A percentile compares a stretch with the other conserved stretches of the same genome.
phyloP scores from a whole-genome alignment of 2,113 vertebrate species.

The Arvicanthis niloticus region DNA sequence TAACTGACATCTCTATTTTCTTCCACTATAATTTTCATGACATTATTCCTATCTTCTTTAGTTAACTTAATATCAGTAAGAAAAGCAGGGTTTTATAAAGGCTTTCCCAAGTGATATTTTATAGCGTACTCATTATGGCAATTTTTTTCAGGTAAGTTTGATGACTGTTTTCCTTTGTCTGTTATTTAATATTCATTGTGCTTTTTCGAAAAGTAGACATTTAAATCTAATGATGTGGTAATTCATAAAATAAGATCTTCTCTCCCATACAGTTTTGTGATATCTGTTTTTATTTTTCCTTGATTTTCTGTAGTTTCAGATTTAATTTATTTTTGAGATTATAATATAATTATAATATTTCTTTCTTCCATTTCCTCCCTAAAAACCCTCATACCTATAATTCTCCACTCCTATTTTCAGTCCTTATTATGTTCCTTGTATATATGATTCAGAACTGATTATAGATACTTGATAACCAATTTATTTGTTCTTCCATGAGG shows the following conservation, averaged over 20 bases:
- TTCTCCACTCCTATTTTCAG: background rate
- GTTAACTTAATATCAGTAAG: background rate
- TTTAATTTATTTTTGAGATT: background rate
- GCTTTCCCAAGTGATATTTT: background rate
- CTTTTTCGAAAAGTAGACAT: background rate
- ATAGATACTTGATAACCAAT: background rate
- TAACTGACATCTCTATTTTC: background rate
- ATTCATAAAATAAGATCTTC: background rate
- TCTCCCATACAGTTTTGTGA: background rate
- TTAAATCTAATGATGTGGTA: background rate
- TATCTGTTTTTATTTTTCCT: background rate
- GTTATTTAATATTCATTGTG: background rate
- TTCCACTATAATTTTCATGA: background rate
- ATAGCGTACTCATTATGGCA: background rate
- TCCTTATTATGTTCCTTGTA: background rate
- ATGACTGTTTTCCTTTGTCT: background rate
- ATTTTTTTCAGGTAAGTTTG: background rate
- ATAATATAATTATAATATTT: background rate
- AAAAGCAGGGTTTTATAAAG: background rate
- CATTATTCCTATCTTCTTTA: background rate
- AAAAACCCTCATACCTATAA: background rate
- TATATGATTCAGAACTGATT: background rate
- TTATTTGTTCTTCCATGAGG: background rate
- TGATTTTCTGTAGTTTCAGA: background rate
- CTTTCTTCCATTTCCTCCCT: background rate